Percentiles rank a stretch among this genome's conserved stretches.
phyloP scores from a whole-genome alignment of 64 coral and sea anemone genomes.

The Stichodactyla helianthus region DNA sequence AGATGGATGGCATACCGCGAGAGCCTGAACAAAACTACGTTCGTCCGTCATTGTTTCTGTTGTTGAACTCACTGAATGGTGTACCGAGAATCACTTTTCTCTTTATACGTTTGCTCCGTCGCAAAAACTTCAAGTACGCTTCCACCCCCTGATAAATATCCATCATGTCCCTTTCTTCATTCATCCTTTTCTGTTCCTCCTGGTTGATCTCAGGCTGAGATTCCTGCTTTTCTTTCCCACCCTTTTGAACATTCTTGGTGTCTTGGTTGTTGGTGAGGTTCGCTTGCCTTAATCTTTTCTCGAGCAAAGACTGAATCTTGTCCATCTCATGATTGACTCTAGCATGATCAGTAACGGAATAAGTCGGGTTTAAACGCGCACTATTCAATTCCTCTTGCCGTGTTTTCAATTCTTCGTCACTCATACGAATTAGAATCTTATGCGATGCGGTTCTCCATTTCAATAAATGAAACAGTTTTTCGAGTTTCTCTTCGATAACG shows the following conservation, averaged over 20 bases:
- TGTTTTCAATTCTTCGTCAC: not conserved
- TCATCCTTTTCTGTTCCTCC: not conserved
- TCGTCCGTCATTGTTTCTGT: not conserved
- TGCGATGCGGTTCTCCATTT: not conserved
- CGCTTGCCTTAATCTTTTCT: not conserved
- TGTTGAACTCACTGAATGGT: not conserved
- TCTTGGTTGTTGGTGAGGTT: not conserved
- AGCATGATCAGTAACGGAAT: not conserved
- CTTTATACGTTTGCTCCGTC: conserved; percentile 2
- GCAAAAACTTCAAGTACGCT: conserved; percentile 4
- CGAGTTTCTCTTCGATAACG: not conserved
- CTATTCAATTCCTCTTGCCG: not conserved
- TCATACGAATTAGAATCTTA: not conserved
- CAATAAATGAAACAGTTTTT: not conserved
- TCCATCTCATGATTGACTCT: not conserved
- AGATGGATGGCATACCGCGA: not conserved
- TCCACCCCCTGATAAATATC: not conserved
- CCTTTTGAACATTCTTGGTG: not conserved
- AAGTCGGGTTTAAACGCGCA: not conserved
- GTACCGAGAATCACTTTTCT: not conserved
- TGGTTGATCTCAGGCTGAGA: not conserved
- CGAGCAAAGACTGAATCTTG: not conserved
- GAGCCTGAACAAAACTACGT: conserved; percentile 1
- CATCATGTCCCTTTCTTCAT: not conserved
- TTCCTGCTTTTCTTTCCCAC: not conserved